These are phyloP conservation scores for Carabus problematicus DNA, from an alignment of 2,888 invertebrate species.

Conservation along the genomic window DNA sequence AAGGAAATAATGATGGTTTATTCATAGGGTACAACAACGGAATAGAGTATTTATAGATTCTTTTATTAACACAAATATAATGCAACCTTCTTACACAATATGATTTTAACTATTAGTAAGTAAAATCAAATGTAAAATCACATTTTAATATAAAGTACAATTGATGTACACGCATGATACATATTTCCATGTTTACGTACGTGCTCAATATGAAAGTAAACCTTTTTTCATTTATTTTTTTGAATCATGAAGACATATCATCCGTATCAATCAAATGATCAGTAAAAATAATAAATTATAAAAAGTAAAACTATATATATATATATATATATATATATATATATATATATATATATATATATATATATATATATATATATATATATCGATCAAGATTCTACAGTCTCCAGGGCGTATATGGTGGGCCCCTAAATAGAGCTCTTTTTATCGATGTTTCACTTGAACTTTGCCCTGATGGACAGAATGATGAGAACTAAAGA, in stretches of 20 bases:
- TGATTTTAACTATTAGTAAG: conserved; percentile 44
- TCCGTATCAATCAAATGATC: conserved; percentile 26
- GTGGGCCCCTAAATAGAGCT: no score
- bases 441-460: no score
- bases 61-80: conserved; percentile 53
- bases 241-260: conserved; percentile 25
- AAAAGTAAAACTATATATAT: no score
- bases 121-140: conserved; percentile 41
- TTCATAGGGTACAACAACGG: no score
- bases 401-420: no score
- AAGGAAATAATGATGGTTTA: no score
- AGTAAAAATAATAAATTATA: conserved; percentile 36
- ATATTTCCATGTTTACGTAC: conserved; percentile 32
- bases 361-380: conserved; percentile 40
- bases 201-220: conserved; percentile 25
- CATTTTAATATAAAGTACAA: conserved; percentile 37
- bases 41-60: conserved; percentile 36
- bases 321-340: conserved; percentile 29
- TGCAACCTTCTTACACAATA: conserved; percentile 51
- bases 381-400: conserved; percentile 37
- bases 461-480: no score
- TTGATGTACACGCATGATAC: conserved; percentile 36
- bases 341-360: conserved; percentile 33
- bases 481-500: conserved; percentile 33
- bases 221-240: conserved; percentile 24